Evolutionary conservation across 2,113 vertebrate species (phyloP).

Genomic region (Xenopus laevis): DNA sequence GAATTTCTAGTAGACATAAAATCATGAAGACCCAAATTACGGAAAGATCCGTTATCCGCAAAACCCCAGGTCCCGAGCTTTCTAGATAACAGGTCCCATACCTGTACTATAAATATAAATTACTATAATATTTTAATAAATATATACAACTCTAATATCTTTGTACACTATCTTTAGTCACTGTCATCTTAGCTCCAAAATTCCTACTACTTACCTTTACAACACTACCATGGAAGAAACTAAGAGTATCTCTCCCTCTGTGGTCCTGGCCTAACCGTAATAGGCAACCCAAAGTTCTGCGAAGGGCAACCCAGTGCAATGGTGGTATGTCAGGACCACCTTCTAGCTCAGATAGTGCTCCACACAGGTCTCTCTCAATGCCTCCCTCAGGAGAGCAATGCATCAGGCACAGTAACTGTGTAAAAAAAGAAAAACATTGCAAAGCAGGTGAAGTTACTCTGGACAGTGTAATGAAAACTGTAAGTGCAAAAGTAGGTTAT

Average conservation of each 20-base stretch:
- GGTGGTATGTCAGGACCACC: constrained; percentile 15
- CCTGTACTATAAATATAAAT: too few relatives aligned
- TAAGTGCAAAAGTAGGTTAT: too few relatives aligned
- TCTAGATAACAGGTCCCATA: too few relatives aligned
- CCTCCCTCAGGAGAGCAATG: constrained; percentile 26
- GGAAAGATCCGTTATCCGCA: too few relatives aligned
- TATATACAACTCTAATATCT: too few relatives aligned
- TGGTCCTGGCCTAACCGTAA: constrained; percentile 24
- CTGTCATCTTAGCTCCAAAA: too few relatives aligned
- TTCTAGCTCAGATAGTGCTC: constrained; percentile 17
- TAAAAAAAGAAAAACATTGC: neutral
- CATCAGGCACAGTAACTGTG: constrained; percentile 29
- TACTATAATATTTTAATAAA: too few relatives aligned
- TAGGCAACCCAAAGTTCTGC: constrained; percentile 17
- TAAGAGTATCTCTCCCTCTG: constrained; percentile 18
- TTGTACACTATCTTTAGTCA: too few relatives aligned
- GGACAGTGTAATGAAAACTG: too few relatives aligned
- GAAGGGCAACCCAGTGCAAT: constrained; percentile 30
- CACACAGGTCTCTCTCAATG: constrained; percentile 21
- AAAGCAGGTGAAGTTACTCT: neutral
- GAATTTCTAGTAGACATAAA: too few relatives aligned
- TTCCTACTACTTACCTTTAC: constrained; percentile 18
- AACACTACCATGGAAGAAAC: constrained; percentile 33
- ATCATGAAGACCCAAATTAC: too few relatives aligned
- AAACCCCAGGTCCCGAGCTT: too few relatives aligned